Percentiles rank a stretch among this genome's conserved stretches.
Evolutionary conservation across 1,140 invertebrate species (phyloP).

Genomic region (Diplogasteroides magnus): DNA sequence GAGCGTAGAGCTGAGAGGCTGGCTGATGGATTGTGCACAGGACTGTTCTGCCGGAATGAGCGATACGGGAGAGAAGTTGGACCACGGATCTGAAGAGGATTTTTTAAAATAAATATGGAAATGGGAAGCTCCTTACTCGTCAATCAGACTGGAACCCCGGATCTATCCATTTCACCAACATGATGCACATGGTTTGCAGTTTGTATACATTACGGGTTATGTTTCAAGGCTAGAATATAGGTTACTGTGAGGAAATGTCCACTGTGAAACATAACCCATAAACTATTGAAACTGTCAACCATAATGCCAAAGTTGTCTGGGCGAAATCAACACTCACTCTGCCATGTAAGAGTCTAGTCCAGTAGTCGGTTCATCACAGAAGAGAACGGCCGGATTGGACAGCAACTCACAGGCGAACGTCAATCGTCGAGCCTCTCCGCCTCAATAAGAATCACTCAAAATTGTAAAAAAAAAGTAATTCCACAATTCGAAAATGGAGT

Average conservation of each 20-base stretch:
- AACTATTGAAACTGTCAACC: too few species aligned
- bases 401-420: slow-evolving; percentile 63
- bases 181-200: too few species aligned
- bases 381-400: slow-evolving; percentile 71
- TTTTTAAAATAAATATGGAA: too few species aligned
- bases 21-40: slow-evolving; percentile 82
- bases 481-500: not conserved
- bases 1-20: slow-evolving; percentile 73
- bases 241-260: not conserved
- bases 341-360: slow-evolving; percentile 77
- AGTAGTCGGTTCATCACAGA: slow-evolving; percentile 77
- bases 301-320: too few species aligned
- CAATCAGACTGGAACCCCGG: too few species aligned
- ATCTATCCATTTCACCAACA: too few species aligned
- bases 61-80: slow-evolving; percentile 64
- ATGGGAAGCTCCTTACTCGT: too few species aligned
- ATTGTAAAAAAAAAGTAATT: not conserved
- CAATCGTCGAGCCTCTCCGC: slow-evolving; percentile 60
- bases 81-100: slow-evolving; percentile 61
- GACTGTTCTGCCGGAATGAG: slow-evolving; percentile 68
- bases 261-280: too few species aligned
- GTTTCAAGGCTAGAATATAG: not conserved
- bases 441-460: slow-evolving; percentile 55
- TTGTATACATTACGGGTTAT: too few species aligned
- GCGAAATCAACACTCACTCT: slow-evolving; percentile 59